Evolutionary conservation across 2,888 invertebrate genomes (phyloP), one percentile per base, ranked within the genome.

Genomic region (Abrostola triplasia): DNA sequence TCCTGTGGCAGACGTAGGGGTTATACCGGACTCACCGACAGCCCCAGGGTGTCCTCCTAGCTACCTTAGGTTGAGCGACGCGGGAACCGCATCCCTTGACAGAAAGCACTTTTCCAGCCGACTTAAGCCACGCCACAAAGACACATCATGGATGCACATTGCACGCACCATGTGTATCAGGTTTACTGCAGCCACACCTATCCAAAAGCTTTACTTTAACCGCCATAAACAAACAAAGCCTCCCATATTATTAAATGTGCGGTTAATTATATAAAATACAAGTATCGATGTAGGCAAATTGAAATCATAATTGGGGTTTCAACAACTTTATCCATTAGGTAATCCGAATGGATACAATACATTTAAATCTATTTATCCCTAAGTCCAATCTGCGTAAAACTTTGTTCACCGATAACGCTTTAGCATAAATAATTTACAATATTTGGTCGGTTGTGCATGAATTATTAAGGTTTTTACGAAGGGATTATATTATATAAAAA

Each of bases 281-380:
- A 69, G 65, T 74, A 77, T 67, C 52, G 71, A 67, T 76, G 67
- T 52, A 53, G 36, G 41, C 42, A 70, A 77, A 77, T 68, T 68
- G 67, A 59, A 72, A 71, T 67, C 57, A 61, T 63, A 73, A 67
- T 67, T 49, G 66, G 50, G 71, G 67, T 55, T 69, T 56, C 52
- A 48, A 65, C 49, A 79, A 79, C 76, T 79, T 79, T 69, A 63
- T 65, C 76, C 77, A 79, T 79, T 79, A 75, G 59, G 49, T 67
- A 62, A 70, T 73, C 62, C 70, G 52, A 64, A 69, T 57, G 59
- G 67, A 62, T 64, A 68, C 66, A 59, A 70, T 64, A 67, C 56
- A 78, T 76, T 69, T 70, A 66, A 76, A 70, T 73, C 48, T 73
- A 72, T 77, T 72, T 77, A 70, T 72, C 49, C 55, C 42, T 51